These are phyloP conservation scores for Formica selysi DNA, from an alignment of 1,140 invertebrate genomes.

Conservation along the genomic window DNA sequence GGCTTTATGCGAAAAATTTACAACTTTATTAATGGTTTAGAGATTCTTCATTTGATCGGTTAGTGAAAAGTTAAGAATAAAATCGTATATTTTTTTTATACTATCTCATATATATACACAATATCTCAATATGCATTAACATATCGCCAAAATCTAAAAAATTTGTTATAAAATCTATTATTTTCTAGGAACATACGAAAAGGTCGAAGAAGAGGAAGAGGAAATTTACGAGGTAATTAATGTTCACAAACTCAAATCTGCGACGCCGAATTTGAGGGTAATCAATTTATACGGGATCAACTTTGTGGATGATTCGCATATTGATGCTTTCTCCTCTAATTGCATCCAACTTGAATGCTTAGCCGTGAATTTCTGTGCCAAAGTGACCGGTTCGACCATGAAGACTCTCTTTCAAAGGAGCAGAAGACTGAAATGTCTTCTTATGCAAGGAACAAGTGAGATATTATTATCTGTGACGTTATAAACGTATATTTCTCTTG, in stretches of 20 bases:
- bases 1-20: conserved; percentile 99
- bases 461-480: conserved; percentile 17
- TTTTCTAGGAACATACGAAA: conserved; percentile 97
- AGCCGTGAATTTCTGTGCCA: conserved; percentile 98
- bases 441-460: conserved; percentile 98
- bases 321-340: conserved; percentile 98
- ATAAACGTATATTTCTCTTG: too few species aligned
- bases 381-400: conserved; percentile 98
- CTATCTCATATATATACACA: background rate
- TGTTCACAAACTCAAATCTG: conserved; percentile 98
- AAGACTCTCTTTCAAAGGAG: conserved; percentile 98
- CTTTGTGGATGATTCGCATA: conserved; percentile 99
- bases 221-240: conserved; percentile 99
- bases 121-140: background rate
- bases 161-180: background rate
- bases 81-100: background rate
- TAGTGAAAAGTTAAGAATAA: conserved; percentile 73
- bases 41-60: conserved; percentile 99
- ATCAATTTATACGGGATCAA: conserved; percentile 99
- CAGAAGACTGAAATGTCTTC: conserved; percentile 95
- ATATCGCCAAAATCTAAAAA: background rate
- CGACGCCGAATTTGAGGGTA: conserved; percentile 97
- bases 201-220: conserved; percentile 99
- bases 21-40: conserved; percentile 99
- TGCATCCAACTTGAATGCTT: conserved; percentile 98